Percentiles rank a stretch among this genome's conserved stretches.
Evolutionary conservation across 2,888 invertebrate genomes (phyloP).

Genomic region (Apamea sordens): DNA sequence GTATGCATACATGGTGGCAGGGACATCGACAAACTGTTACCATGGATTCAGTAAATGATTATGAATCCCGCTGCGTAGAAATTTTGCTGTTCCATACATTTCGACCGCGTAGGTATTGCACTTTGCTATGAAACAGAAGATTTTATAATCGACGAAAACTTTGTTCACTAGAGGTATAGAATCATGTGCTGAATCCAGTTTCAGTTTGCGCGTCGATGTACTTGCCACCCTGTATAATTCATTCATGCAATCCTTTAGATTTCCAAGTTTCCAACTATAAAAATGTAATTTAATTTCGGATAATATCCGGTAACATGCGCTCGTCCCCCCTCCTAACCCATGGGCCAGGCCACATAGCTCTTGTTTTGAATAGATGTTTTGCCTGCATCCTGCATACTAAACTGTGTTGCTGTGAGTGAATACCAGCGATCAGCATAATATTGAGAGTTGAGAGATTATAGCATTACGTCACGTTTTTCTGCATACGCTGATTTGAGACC

Average conservation of each 20-base stretch:
- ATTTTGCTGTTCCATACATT: too few relatives aligned
- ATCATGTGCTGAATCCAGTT: too few relatives aligned
- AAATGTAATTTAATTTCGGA: conserved; percentile 6
- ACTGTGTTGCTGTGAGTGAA: neutral
- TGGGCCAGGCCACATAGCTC: neutral
- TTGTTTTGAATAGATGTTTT: neutral
- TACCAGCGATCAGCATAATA: neutral
- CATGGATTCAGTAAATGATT: too few relatives aligned
- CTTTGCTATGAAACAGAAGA: too few relatives aligned
- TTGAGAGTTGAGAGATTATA: conserved; percentile 1
- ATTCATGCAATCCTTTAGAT: neutral
- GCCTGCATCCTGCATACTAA: neutral
- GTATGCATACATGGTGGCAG: neutral
- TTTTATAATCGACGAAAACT: too few relatives aligned
- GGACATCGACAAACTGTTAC: too few relatives aligned
- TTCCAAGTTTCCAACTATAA: conserved; percentile 5
- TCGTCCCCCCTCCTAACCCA: conserved; percentile 14
- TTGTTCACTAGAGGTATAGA: too few relatives aligned
- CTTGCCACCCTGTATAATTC: neutral
- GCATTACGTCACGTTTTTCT: neutral
- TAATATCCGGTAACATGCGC: conserved; percentile 11
- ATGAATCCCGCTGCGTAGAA: too few relatives aligned
- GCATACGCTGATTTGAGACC: neutral
- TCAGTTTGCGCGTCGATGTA: too few relatives aligned
- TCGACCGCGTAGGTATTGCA: too few relatives aligned